Evolutionary conservation across 2,888 invertebrate species (phyloP).

Genomic region (Lasioglossum pauxillum): DNA sequence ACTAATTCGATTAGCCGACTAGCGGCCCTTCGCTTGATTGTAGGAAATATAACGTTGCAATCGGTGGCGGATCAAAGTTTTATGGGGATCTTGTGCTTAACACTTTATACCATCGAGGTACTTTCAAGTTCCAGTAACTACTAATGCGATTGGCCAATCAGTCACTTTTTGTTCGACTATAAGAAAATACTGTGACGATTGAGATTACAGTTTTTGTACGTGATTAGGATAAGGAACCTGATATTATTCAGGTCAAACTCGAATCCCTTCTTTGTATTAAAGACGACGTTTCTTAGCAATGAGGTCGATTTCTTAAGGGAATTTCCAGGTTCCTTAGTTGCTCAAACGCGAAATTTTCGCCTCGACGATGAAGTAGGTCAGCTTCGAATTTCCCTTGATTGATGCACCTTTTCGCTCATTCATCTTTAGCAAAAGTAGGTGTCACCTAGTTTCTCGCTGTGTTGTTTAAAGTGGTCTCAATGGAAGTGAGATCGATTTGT

Average conservation of each 20-base stretch:
- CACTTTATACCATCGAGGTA: not conserved
- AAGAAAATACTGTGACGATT: not conserved
- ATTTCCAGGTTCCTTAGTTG: not conserved
- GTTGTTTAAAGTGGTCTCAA: slow-evolving; percentile 19
- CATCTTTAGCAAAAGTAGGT: slow-evolving; percentile 25
- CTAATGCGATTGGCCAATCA: not conserved
- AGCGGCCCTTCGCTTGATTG: not conserved
- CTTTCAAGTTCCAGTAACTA: not conserved
- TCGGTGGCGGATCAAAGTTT: not conserved
- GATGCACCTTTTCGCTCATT: slow-evolving; percentile 23
- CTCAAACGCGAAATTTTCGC: not conserved
- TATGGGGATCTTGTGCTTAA: not conserved
- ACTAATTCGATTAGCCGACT: slow-evolving; percentile 24
- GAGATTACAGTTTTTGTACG: not conserved
- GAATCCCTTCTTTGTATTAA: not conserved
- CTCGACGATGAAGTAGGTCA: slow-evolving; percentile 1
- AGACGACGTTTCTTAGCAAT: not conserved
- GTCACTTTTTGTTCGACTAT: not conserved
- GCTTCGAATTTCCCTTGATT: slow-evolving; percentile 33
- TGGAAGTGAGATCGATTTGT: slow-evolving; percentile 17
- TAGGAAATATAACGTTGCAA: not conserved
- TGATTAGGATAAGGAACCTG: not conserved
- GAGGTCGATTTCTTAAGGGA: not conserved
- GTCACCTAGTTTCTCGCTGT: slow-evolving; percentile 13
- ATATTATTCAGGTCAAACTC: not conserved